Evolutionary conservation across 2,888 invertebrate species (phyloP).

Genomic region (Noctua pronuba): DNA sequence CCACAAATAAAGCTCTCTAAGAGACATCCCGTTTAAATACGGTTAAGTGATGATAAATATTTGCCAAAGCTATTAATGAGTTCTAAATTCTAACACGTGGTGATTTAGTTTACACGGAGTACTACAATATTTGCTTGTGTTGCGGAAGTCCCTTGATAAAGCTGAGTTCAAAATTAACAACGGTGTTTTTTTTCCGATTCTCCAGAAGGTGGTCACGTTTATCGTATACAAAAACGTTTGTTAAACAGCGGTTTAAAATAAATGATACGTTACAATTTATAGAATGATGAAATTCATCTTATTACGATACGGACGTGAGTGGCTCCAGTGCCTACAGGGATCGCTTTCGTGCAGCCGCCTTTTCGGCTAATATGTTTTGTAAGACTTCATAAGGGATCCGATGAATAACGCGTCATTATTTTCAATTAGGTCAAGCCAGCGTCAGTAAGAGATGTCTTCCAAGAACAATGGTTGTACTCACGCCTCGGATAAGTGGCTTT

Average conservation of each 20-base stretch:
- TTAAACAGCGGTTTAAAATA: conserved; percentile 81
- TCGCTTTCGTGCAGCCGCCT: conserved; percentile 66
- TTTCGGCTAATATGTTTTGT: conserved; percentile 81
- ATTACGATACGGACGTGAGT: conserved; percentile 62
- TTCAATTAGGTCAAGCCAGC: conserved; percentile 89
- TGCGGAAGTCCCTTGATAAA: conserved; percentile 14
- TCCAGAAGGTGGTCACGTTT: conserved; percentile 60
- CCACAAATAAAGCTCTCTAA: conserved; percentile 47
- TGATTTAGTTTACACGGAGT: conserved; percentile 23
- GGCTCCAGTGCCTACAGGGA: conserved; percentile 58
- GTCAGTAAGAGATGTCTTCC: conserved; percentile 84
- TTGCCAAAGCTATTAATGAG: conserved; percentile 19
- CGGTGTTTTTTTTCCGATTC: background rate
- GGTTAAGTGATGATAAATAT: conserved; percentile 42
- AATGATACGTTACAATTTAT: conserved; percentile 82
- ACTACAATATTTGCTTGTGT: conserved; percentile 33
- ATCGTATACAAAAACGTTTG: conserved; percentile 73
- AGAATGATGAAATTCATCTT: conserved; percentile 77
- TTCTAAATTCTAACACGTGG: conserved; percentile 17
- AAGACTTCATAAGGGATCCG: conserved; percentile 81
- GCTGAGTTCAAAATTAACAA: background rate
- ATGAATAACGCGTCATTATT: conserved; percentile 88
- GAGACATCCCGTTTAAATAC: conserved; percentile 20
- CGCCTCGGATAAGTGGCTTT: conserved; percentile 86
- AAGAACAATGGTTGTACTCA: conserved; percentile 88